A percentile compares a stretch with the other conserved stretches of the same genome.
Evolutionary conservation across 2,113 vertebrate genomes (phyloP).

Genomic region (Hippocampus barbouri): DNA sequence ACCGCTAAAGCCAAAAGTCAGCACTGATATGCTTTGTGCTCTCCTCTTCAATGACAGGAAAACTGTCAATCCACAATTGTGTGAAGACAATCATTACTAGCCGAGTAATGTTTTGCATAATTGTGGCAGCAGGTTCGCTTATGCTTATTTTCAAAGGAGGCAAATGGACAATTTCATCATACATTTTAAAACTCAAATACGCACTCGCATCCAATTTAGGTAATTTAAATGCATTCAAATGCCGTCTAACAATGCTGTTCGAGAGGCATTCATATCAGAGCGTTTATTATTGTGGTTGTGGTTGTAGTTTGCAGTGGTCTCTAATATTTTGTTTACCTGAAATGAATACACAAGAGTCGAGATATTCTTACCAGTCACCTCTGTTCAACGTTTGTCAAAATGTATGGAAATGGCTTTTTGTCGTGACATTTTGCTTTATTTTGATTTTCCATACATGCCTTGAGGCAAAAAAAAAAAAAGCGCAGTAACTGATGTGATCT

Average conservation of each 20-base stretch:
- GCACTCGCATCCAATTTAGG: too few relatives aligned
- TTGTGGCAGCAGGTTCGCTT: background rate
- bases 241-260: background rate
- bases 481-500: background rate
- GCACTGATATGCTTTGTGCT: background rate
- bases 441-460: background rate
- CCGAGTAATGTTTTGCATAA: background rate
- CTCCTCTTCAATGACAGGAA: background rate
- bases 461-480: background rate
- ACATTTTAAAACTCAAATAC: background rate
- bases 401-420: background rate
- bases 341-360: too few relatives aligned
- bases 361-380: too few relatives aligned
- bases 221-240: background rate
- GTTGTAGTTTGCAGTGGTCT: background rate
- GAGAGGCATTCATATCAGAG: background rate
- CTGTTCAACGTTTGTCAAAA: background rate
- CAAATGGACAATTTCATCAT: background rate
- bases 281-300: background rate
- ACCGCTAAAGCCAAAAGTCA: constrained; percentile 1
- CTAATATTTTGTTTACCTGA: too few relatives aligned
- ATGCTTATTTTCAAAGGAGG: background rate
- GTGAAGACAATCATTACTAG: background rate
- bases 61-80: background rate
- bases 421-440: background rate